phyloP scores from a whole-genome alignment of 2,888 invertebrate genomes.

The Tolmerus cingulatus region DNA sequence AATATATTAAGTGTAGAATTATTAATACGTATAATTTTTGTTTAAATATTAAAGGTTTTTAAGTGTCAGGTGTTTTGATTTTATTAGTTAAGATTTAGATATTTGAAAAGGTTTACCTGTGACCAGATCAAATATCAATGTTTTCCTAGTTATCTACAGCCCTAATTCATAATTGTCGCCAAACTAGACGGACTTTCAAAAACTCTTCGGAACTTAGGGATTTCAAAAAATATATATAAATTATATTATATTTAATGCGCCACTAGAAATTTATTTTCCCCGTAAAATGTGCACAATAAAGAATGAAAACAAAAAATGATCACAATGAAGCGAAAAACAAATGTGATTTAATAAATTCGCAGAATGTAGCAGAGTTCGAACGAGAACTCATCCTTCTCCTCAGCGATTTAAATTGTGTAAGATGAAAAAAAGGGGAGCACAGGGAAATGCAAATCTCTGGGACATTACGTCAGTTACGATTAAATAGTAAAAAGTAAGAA shows the following conservation, averaged over 20 bases:
- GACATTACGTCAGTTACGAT: not conserved
- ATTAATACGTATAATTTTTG: too few species aligned
- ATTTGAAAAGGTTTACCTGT: too few species aligned
- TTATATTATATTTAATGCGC: not conserved
- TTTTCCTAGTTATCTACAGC: too few species aligned
- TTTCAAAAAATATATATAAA: not conserved
- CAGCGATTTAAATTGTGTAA: not conserved
- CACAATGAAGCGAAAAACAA: not conserved
- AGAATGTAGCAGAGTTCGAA: not conserved
- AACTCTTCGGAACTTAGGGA: not conserved
- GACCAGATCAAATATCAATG: too few species aligned
- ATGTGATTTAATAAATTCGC: not conserved
- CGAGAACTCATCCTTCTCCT: not conserved
- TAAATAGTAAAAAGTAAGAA: slow-evolving; percentile 7
- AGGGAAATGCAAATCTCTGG: not conserved
- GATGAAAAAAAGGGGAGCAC: not conserved
- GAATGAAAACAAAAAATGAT: not conserved
- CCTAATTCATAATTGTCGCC: too few species aligned
- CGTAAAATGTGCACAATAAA: slow-evolving; percentile 27
- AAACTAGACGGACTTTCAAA: not conserved
- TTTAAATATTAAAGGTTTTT: too few species aligned
- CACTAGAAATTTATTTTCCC: slow-evolving; percentile 22
- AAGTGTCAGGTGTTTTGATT: too few species aligned
- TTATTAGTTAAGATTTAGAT: too few species aligned
- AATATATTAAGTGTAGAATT: too few species aligned